Evolutionary conservation across 92 coral and sea anemone genomes (phyloP), one percentile per base, ranked within the genome.

Genomic region (Palythoa grandis): DNA sequence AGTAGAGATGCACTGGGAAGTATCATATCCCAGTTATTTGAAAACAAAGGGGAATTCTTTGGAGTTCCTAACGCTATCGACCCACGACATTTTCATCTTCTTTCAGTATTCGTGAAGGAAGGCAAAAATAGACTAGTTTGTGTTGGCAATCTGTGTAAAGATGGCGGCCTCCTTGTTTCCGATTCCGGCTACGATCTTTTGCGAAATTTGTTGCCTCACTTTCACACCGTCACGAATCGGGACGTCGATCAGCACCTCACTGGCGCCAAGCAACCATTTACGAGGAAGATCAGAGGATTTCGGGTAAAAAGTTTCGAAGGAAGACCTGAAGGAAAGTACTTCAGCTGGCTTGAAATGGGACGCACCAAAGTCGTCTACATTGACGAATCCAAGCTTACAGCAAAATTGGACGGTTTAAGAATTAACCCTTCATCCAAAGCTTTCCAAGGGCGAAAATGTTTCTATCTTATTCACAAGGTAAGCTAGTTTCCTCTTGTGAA

Each of bases 321-420:
- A 76, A 86, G 94, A 72, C 94, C 94, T 0, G 98, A 94, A 52
- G 98, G 98, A n/a, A 92, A 87, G 63, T 63, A 48, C n/a, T 94
- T 94, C 77, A 88, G 95, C 68, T 94, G 98, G 98, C 74, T 94
- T 23, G 95, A 94, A 61, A 76, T 92, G 87, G 98, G 98, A 19
- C 29, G 82, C 37, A 82, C 94, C 3, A 95, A 92, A 72, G 77
- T 94, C 24, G 87, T 83, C 17, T 92, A 92, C 75, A 88, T 92
- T 5, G 94, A 94, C 84, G 84, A 88, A 10, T 85, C 61, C 38
- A 94, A 94, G 79, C 91, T 94, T 39, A 25, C 92, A 23, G 87
- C 95, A 60, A 88, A 74, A 70, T 82, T 92, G 11, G 56, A 72
- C 25, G 86, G 75, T 40, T 78, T 86, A 72, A 82, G 75, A 70